A percentile compares a stretch with the other conserved stretches of the same genome.
Conservation (phyloP, 2,113 vertebrate genomes). For the Oncorhynchus gorbuscha region DNA sequence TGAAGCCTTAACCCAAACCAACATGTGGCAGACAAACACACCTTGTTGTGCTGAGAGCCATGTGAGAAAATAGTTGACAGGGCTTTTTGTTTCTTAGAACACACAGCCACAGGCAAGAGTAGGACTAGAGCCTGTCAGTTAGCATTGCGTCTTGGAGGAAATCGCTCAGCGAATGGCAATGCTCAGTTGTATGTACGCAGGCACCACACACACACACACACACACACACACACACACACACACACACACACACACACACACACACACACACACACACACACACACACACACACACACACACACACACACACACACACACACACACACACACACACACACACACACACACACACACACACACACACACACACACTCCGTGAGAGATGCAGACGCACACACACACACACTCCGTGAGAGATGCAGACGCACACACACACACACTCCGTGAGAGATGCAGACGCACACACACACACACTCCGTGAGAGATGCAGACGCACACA, state of each 20-base stretch:
- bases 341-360: neutral
- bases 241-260: conserved; percentile 15
- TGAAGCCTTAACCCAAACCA: too few species aligned
- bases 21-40: too few species aligned
- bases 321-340: conserved; percentile 31
- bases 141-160: conserved; percentile 23
- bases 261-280: neutral
- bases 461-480: conserved; percentile 21
- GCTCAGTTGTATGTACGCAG: conserved; percentile 1
- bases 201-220: conserved; percentile 17
- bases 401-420: too few species aligned
- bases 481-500: conserved; percentile 26
- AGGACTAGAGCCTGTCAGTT: conserved; percentile 30
- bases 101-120: conserved; percentile 9
- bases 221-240: conserved; percentile 11
- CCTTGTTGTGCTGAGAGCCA: neutral
- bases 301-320: conserved; percentile 30
- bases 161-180: conserved; percentile 35
- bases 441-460: too few species aligned
- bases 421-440: conserved; percentile 1
- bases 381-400: too few species aligned
- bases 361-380: conserved; percentile 36
- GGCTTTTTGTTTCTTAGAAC: conserved; percentile 23
- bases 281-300: conserved; percentile 14
- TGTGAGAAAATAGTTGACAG: conserved; percentile 5